These are phyloP conservation scores for Monochamus saltuarius DNA, from an alignment of 1,140 invertebrate species.

Conservation along the genomic window DNA sequence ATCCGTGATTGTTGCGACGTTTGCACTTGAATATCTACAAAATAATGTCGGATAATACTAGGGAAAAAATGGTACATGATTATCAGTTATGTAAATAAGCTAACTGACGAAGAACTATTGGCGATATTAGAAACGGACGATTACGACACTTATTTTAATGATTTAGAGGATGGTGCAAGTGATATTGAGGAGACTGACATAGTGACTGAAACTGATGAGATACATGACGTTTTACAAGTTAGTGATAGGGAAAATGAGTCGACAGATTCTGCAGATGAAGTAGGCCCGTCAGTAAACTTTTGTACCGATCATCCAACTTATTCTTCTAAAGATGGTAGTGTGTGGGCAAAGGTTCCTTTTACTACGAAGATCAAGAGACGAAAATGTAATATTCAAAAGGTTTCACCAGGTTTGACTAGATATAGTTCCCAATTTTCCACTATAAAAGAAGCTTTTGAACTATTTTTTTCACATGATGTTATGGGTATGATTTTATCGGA, in stretches of 20 bases:
- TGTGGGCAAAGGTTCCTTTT: slow-evolving; percentile 18
- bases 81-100: slow-evolving; percentile 23
- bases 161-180: slow-evolving; percentile 21
- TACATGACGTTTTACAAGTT: slow-evolving; percentile 15
- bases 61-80: too few relatives aligned
- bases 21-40: too few relatives aligned
- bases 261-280: slow-evolving; percentile 17
- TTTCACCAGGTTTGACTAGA: slow-evolving; percentile 8
- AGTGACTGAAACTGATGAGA: slow-evolving; percentile 20
- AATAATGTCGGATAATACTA: too few relatives aligned
- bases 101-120: slow-evolving; percentile 18
- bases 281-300: slow-evolving; percentile 20
- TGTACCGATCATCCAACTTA: slow-evolving; percentile 12
- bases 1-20: too few relatives aligned
- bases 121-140: slow-evolving; percentile 22
- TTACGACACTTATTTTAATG: not conserved
- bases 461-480: too few relatives aligned
- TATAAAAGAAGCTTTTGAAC: slow-evolving; percentile 20
- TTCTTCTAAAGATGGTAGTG: slow-evolving; percentile 19
- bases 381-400: slow-evolving; percentile 16
- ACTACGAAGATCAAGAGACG: slow-evolving; percentile 12
- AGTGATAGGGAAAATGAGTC: slow-evolving; percentile 19
- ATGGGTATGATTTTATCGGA: too few relatives aligned
- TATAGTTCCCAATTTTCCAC: slow-evolving; percentile 19
- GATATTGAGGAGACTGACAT: slow-evolving; percentile 10